Conservation (phyloP, 2,888 invertebrate genomes). For the Papilio demoleus region DNA sequence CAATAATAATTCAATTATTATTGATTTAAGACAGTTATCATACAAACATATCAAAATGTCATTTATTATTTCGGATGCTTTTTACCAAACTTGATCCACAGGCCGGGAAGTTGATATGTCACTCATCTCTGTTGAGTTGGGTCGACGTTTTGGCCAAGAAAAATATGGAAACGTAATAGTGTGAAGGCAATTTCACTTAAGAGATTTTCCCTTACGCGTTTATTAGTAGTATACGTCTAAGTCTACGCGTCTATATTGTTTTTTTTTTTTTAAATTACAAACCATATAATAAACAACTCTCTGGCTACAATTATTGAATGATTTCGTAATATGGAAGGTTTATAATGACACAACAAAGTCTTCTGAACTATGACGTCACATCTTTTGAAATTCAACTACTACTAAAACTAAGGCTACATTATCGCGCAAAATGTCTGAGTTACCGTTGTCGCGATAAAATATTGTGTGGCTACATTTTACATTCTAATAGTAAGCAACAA, state of each 20-base stretch:
- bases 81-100: slow-evolving; percentile 24
- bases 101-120: slow-evolving; percentile 4
- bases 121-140: slow-evolving; percentile 18
- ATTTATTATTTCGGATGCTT: slow-evolving; percentile 9
- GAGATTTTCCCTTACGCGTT: not conserved
- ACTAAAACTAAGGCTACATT: not conserved
- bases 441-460: no score
- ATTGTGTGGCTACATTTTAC: no score
- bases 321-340: no score
- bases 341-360: no score
- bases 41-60: not conserved
- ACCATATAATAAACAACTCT: not conserved
- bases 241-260: not conserved
- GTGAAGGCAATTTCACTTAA: not conserved
- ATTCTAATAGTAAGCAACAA: no score
- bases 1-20: not conserved
- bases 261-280: not conserved
- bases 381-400: not conserved
- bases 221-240: not conserved
- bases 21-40: not conserved
- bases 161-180: slow-evolving; percentile 7
- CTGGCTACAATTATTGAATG: no score
- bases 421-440: no score
- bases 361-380: not conserved
- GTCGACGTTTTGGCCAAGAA: slow-evolving; percentile 18